Conservation (phyloP, 2,797 vertebrate species). For the Rhadinocentrus ornatus region DNA sequence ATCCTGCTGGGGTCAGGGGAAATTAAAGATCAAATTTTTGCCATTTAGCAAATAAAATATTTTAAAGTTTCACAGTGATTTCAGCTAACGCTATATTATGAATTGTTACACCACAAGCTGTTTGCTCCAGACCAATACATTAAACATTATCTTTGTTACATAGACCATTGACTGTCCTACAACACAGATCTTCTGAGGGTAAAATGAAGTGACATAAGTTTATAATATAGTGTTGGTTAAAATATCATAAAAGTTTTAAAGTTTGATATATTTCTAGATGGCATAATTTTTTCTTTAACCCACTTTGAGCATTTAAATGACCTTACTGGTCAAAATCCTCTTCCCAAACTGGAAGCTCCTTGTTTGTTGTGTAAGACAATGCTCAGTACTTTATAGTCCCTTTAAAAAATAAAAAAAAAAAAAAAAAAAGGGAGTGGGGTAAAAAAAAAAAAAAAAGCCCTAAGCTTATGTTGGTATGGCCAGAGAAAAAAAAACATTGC, state of each 20-base stretch:
- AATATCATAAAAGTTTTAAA: not conserved
- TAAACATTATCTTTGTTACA: not conserved
- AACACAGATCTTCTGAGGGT: not conserved
- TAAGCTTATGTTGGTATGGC: constrained; percentile 24
- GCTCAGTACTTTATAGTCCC: not conserved
- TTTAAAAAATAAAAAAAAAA: not conserved
- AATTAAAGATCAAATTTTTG: not conserved
- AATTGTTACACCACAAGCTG: not conserved
- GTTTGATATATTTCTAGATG: not conserved
- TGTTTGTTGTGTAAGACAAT: not conserved
- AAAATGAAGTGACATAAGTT: not conserved
- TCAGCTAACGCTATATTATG: not conserved
- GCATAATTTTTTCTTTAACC: not conserved
- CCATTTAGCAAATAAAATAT: not conserved
- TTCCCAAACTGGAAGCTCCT: not conserved
- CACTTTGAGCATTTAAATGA: not conserved
- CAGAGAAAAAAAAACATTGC: not conserved
- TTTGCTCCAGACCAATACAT: not conserved
- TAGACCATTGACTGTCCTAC: not conserved
- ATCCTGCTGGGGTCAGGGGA: not conserved
- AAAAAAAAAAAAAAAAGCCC: not conserved
- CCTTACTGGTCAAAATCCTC: not conserved
- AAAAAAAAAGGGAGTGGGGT: no score
- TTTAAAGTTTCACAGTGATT: not conserved
- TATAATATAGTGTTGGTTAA: not conserved